Conservation (phyloP, 1,140 invertebrate species). For the Drosophila lini region DNA sequence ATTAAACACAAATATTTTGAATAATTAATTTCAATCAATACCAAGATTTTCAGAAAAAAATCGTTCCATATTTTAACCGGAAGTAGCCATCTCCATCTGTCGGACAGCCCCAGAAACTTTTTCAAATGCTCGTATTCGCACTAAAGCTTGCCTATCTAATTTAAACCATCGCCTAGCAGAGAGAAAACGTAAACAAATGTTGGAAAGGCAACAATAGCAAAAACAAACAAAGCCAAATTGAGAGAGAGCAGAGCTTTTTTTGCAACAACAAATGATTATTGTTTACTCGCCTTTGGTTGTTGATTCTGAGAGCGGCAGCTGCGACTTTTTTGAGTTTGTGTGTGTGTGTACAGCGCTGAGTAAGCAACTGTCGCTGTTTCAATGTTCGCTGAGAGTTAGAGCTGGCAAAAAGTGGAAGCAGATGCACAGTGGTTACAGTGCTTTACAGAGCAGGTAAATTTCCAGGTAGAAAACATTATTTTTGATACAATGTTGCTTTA, state of each 20-base stretch:
- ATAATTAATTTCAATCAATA: not conserved
- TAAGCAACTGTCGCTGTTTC: constrained; percentile 52
- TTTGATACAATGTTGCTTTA: not conserved
- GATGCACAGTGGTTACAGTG: constrained; percentile 20
- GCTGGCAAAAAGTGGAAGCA: constrained; percentile 6
- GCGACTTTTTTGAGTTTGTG: not conserved
- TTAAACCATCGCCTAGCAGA: constrained; percentile 6
- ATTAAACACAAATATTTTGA: no score
- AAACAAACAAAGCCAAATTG: constrained; percentile 1
- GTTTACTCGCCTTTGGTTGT: constrained; percentile 58
- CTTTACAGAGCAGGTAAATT: constrained; percentile 7
- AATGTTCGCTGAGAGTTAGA: constrained; percentile 72
- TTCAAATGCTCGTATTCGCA: not conserved
- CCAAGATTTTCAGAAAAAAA: not conserved
- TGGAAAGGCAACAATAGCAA: constrained; percentile 28
- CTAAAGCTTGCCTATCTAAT: constrained; percentile 20
- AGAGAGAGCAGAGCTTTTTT: constrained; percentile 21
- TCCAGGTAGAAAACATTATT: not conserved
- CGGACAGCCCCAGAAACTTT: not conserved
- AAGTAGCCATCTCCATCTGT: constrained; percentile 18
- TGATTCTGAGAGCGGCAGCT: constrained; percentile 67
- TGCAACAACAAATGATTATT: constrained; percentile 54
- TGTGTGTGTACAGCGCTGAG: constrained; percentile 19
- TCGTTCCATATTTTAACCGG: not conserved
- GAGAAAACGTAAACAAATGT: constrained; percentile 40